Percentiles rank a stretch among this genome's conserved stretches.
Evolutionary conservation across 2,797 vertebrate species (phyloP).

Genomic region (Potorous gilbertii): DNA sequence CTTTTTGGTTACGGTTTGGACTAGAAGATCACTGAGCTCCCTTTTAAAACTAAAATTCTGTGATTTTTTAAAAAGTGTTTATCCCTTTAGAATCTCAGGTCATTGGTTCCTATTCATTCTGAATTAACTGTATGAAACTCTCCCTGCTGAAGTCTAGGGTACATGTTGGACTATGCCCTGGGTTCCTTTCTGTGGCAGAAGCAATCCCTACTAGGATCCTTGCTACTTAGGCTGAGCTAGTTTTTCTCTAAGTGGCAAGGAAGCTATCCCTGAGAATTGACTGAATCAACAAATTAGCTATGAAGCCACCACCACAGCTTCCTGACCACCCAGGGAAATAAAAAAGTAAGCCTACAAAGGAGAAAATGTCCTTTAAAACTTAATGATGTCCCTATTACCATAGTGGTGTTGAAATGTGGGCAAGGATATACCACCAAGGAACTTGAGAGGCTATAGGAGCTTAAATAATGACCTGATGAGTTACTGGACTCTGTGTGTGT

Average conservation of each 20-base stretch:
- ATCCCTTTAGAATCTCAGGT: background rate
- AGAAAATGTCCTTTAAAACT: background rate
- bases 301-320: background rate
- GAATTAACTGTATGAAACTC: background rate
- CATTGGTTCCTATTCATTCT: background rate
- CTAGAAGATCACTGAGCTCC: background rate
- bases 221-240: background rate
- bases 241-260: background rate
- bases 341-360: background rate
- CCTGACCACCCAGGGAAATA: background rate
- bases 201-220: background rate
- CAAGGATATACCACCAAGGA: background rate
- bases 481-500: background rate
- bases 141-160: background rate
- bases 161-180: background rate
- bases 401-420: background rate
- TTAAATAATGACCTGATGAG: background rate
- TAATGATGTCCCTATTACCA: background rate
- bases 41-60: background rate
- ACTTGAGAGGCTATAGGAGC: background rate
- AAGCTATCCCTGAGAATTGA: background rate
- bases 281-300: background rate
- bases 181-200: background rate
- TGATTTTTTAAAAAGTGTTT: background rate
- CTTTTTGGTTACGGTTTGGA: background rate